Evolutionary conservation across 2,113 vertebrate genomes (phyloP), one percentile per base, ranked within the genome.

Genomic region (Lanius collurio): DNA sequence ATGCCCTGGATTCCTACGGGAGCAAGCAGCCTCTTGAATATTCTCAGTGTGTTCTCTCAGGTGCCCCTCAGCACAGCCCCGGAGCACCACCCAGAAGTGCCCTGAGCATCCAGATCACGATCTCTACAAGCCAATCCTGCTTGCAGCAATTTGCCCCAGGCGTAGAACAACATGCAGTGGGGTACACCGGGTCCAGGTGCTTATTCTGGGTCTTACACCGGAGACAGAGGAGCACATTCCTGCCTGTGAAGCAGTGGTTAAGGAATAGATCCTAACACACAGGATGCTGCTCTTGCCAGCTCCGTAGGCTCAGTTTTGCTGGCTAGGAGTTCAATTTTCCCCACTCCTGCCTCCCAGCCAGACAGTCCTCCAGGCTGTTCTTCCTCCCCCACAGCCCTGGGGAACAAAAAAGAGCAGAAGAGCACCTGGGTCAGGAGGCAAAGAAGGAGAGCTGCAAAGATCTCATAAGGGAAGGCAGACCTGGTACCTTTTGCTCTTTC

Each of bases 401-500:
- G 52, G 60, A 90, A 78, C 41, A 30, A 46, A 44, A 87, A 81
- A 92, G 68, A 79, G 71, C 59, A 44, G 55, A 92, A 64, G 59
- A 92, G 47, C 57, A 68, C 15, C 41, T 56, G 28, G 69, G 80
- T 84, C 28, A 0, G 27, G 12, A 89, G 79, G 82, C 7, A 11
- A 87, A 73, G 62, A 59, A 49, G 20, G n/a, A 68, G n/a, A 74
- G 9, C 52, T 78, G 60, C 44, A 35, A 90, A 83, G 68, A 81
- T 50, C 47, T 93, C 88, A 37, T 74, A 67, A 70, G 47, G 12
- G 83, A 88, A 26, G 84, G 44, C 26, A 89, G 93, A 93, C 77
- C 86, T 75, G 18, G 11, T 92, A 90, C 88, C 93, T 95, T 95
- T 93, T 94, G 90, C 94, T 83, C 92, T 90, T 96, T 96, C 28